phyloP scores from a whole-genome alignment of 2,888 invertebrate genomes.

The Hybos culiciformis region DNA sequence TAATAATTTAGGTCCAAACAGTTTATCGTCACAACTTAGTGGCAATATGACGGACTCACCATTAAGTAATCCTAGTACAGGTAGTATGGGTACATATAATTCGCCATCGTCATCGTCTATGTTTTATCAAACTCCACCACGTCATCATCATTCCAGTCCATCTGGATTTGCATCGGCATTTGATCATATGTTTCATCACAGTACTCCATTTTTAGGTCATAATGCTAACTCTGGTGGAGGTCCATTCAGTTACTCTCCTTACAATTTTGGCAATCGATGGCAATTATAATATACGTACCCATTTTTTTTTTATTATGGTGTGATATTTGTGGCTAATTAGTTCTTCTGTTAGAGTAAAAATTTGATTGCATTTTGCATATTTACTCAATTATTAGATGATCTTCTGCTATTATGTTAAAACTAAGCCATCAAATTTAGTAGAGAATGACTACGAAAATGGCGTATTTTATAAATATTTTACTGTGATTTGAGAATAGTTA shows the following conservation, averaged over 20 bases:
- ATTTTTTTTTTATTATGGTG: no score
- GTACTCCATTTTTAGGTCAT: slow-evolving; percentile 33
- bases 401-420: no score
- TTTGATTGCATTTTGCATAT: no score
- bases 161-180: slow-evolving; percentile 15
- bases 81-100: slow-evolving; percentile 22
- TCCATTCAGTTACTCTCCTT: slow-evolving; percentile 34
- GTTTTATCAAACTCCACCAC: slow-evolving; percentile 35
- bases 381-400: no score
- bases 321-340: no score
- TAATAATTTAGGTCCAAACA: neutral
- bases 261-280: slow-evolving; percentile 35
- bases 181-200: slow-evolving; percentile 36
- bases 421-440: no score
- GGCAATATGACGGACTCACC: slow-evolving; percentile 28
- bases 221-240: slow-evolving; percentile 26
- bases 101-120: slow-evolving; percentile 28
- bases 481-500: no score
- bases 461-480: no score
- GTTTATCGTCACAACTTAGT: neutral
- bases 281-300: no score
- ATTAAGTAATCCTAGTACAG: slow-evolving; percentile 22
- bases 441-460: no score
- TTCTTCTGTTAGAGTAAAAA: no score
- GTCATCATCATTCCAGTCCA: slow-evolving; percentile 27